Conservation (phyloP, 2,797 vertebrate species). For the Anolis apletophallus region DNA sequence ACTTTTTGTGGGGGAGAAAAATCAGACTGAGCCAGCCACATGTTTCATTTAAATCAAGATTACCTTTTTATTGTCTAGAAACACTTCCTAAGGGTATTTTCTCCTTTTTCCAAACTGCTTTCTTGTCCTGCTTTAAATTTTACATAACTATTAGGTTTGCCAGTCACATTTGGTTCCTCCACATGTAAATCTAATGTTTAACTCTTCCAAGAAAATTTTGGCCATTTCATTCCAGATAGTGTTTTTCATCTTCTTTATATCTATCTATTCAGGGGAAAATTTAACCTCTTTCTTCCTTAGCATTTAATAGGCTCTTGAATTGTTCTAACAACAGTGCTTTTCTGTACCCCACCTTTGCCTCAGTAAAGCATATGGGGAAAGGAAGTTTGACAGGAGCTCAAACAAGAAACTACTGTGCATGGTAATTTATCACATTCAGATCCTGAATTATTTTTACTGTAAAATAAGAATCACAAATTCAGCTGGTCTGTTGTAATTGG, state of each 20-base stretch:
- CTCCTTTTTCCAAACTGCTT: background rate
- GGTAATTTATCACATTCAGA: too few species aligned
- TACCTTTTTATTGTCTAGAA: background rate
- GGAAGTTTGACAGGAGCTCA: background rate
- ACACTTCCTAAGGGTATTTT: background rate
- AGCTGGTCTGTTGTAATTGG: too few species aligned
- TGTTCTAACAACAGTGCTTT: background rate
- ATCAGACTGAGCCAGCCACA: background rate
- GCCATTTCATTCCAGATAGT: background rate
- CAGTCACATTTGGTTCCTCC: background rate
- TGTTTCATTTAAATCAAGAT: background rate
- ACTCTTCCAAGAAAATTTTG: background rate
- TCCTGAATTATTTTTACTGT: too few species aligned
- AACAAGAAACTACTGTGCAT: background rate
- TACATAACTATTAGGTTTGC: background rate
- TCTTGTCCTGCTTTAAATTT: background rate
- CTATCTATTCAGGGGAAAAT: background rate
- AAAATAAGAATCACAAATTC: too few species aligned
- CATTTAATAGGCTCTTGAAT: background rate
- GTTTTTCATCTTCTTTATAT: background rate
- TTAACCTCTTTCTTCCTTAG: too few species aligned
- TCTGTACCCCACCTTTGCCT: background rate
- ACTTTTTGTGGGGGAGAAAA: background rate
- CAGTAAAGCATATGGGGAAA: background rate
- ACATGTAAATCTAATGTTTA: background rate